Evolutionary conservation across 2,797 vertebrate species (phyloP), one percentile per base, ranked within the genome.

Genomic region (Anomalospiza imberbis): DNA sequence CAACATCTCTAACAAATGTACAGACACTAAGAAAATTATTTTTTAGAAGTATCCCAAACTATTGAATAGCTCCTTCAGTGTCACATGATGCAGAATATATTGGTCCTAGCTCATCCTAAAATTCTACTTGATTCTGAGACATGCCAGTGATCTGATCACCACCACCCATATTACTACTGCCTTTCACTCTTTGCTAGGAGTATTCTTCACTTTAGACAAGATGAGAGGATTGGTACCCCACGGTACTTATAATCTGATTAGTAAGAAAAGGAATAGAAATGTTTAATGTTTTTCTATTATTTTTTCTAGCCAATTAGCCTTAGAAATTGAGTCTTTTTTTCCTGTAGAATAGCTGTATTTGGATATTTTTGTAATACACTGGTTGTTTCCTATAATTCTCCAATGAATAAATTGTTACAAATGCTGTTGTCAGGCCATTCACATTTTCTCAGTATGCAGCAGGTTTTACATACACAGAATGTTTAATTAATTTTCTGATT

Each of bases 401-500:
- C 79, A 91, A 76, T 91, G 88, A 96, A 97, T 96, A 90, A 73
- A 93, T 89, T 89, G 91, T 72, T 92, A 97, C 66, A 96, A 93
- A 96, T 86, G 57, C 63, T 93, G 62, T 95, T 95, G 88, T 96
- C 90, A 94, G 85, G 66, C 88, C 86, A 92, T 95, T 97, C 94
- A 95, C 65, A 95, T 93, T 96, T 97, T 96, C 94, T 85, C 85
- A 89, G 73, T 83, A 70, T 68, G 62, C 85, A 97, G 92, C 92
- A 95, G 92, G 82, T 96, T 97, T 97, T 95, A 94, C 82, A 93
- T 83, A 94, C 75, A 90, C 71, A 87, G 94, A 97, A 97, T 96
- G 91, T 97, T 97, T 97, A 97, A 98, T 97, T 97, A 97, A 96
- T 98, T 98, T 97, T 92, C 95, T 97, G 96, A 97, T 97, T 98